Base-by-base conservation (phyloP, 2,113 vertebrate species). In the Brachyhypopomus occidentalis region DNA sequence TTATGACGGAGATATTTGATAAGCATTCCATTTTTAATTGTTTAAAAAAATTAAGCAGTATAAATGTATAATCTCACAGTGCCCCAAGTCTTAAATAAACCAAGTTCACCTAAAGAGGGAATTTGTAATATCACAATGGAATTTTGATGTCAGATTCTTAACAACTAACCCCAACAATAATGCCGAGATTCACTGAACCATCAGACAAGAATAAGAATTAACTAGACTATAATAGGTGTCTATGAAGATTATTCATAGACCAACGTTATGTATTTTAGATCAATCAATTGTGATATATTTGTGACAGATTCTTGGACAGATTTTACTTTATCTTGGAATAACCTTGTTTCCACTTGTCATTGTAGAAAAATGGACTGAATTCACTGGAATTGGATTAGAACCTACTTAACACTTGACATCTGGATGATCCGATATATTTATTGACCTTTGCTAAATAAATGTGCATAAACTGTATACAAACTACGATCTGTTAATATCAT, bases 11-110 rank as follows among this genome's bases (percentile, higher is more conserved):
- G 56, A 82, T 63, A 76, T 71, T 41, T 78, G 52, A 73, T 48
- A 84, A 84, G 75, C 87, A 87, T 88, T 88, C 86, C 87, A 88
- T 83, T 86, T 52, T 75, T 62, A 73, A 72, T 81, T 74, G 66
- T 85, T 72, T 38, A 52, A 52, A 30, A 60, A 38, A 1, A 74
- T 70, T 76, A 60, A 70, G 30, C 72, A 67, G 72, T 81, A 72
- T 23, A 70, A 41, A 72, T 79, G 38, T 74, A 67, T 62, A 74
- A 70, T 71, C 7, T 75, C 41, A 78, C 5, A 38, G 25, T 70
- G 59, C 25, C 19, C 27, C 17, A 25, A 60, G 41, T 63, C 81
- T 72, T 66, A 70, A 41, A 34, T 27, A n/a, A 67, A 36, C 7
- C 70, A 20, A 17, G 59, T 74, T 74, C 22, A 58, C 66, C 66